Base-by-base conservation (phyloP, 2,113 vertebrate genomes). In the Dasyornis broadbenti region DNA sequence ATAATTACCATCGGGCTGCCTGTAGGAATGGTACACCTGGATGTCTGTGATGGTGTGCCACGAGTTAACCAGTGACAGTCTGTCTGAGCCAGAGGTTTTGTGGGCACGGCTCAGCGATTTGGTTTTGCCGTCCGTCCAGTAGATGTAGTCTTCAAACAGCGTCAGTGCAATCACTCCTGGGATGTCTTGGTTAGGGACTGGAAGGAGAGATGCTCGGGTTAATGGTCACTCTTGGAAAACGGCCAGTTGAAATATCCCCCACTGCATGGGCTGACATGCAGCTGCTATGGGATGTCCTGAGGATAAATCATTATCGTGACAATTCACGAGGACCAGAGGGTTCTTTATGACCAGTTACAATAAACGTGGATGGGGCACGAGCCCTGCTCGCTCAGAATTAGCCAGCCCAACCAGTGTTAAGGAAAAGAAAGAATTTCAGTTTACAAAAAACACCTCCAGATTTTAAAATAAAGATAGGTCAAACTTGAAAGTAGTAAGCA, bases 71-170 rank as follows among this genome's bases (percentile, higher is more conserved):
- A 99, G 98, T 69, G 99, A 98, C 7, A 98, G 97, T 89, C 98
- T 98, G 97, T 98, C 98, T 88, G 98, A 94, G 86, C 99, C 99
- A 7, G 98, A 99, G 81, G 99, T 99, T 98, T 99, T 99, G 98
- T 99, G 99, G 89, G 98, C 99, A 88, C 99, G 99, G 82, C 98
- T 99, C 50, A 99, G 98, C 18, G 99, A 99, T 96, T 99, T 99
- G 96, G 99, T 99, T 98, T 99, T 99, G 86, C 99, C 99, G 8
- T 99, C 99, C 47, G 99, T 99, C 99, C 99, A 99, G 95, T 99
- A 99, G 96, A 99, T 97, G 97, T 99, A 99, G 98, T 99, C 99
- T 97, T 99, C 99, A 97, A 99, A 99, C 97, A 99, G 93, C 16
- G 99, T 99, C 96, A 99, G 98, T 11, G 99, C 99, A 97, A 99